Conservation (phyloP, 2,797 vertebrate species). For the Discoglossus pictus region DNA sequence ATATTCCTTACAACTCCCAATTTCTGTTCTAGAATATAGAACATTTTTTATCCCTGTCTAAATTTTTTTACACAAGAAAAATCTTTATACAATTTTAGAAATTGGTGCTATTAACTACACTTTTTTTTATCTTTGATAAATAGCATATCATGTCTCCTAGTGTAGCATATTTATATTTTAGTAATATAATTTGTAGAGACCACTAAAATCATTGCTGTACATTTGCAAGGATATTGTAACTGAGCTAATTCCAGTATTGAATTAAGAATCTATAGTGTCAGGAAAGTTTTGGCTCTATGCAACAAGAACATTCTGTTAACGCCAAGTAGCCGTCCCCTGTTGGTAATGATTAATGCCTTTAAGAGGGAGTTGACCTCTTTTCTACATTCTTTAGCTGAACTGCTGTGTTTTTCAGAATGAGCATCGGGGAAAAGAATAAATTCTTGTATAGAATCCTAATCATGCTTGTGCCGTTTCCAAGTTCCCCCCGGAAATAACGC, state of each 20-base stretch:
- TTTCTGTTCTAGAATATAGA: no score
- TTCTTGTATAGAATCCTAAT: conserved; percentile 30
- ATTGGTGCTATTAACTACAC: no score
- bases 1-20: no score
- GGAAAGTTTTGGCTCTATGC: conserved; percentile 21
- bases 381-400: conserved; percentile 37
- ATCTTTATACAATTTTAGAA: no score
- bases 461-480: background rate
- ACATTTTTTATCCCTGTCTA: no score
- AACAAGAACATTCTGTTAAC: conserved; percentile 39
- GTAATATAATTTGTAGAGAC: no score
- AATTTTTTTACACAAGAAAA: no score
- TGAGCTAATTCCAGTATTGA: background rate
- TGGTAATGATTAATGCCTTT: conserved; percentile 47
- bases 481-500: background rate
- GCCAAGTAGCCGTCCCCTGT: conserved; percentile 41
- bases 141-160: no score
- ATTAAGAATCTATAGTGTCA: conserved; percentile 25
- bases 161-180: no score
- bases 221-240: no score
- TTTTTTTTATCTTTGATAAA: no score
- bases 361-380: conserved; percentile 46
- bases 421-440: conserved; percentile 27
- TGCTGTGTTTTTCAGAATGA: conserved; percentile 34
- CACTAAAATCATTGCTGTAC: no score